Evolutionary conservation across 92 coral and sea anemone genomes (phyloP).

Genomic region (Micromussa lordhowensis): DNA sequence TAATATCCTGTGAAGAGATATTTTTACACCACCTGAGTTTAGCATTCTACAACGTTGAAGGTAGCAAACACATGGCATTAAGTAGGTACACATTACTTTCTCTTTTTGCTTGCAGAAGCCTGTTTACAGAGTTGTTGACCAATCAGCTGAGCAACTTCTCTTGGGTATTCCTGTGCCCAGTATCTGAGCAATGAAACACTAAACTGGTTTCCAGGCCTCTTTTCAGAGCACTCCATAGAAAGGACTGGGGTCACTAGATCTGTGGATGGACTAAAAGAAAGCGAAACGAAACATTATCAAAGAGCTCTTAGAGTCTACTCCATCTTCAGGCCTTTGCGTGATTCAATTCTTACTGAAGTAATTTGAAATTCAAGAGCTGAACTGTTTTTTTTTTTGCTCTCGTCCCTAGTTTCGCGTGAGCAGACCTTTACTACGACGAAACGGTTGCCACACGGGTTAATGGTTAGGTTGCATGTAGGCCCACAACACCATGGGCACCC

Average conservation of each 20-base stretch:
- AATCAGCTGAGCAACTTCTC: constrained; percentile 86
- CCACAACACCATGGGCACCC: too few relatives aligned
- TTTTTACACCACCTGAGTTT: background rate
- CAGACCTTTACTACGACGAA: too few relatives aligned
- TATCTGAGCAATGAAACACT: constrained; percentile 86
- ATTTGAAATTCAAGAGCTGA: too few relatives aligned
- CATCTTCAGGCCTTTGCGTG: too few relatives aligned
- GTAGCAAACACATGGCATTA: background rate
- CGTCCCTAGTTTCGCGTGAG: too few relatives aligned
- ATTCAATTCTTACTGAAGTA: too few relatives aligned
- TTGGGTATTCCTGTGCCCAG: constrained; percentile 93
- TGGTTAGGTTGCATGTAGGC: too few relatives aligned
- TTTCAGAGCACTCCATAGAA: constrained; percentile 92
- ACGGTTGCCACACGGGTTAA: too few relatives aligned
- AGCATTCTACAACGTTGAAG: background rate
- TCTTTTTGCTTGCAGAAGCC: constrained; percentile 83
- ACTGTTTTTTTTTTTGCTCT: too few relatives aligned
- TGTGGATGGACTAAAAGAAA: constrained; percentile 74
- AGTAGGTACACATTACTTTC: constrained; percentile 67
- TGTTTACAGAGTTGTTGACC: constrained; percentile 87
- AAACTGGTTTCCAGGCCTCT: constrained; percentile 94
- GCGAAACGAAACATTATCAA: background rate
- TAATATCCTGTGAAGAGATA: background rate
- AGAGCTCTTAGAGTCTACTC: too few relatives aligned
- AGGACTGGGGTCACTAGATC: constrained; percentile 89